Conservation (phyloP, 2,888 invertebrate genomes). For the Oscheius sp. region DNA sequence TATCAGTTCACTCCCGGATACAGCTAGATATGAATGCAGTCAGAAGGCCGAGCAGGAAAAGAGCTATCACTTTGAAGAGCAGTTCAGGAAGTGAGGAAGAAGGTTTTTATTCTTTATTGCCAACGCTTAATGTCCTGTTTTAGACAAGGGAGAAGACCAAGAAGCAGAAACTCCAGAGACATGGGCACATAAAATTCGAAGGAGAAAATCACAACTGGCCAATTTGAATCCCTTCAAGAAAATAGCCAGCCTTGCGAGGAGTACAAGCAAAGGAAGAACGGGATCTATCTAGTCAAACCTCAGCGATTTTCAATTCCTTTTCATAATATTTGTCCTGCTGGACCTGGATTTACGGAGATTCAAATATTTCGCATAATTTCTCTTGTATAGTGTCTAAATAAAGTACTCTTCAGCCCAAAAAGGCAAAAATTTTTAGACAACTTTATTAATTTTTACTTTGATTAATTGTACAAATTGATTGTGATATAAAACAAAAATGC, state of each 20-base stretch:
- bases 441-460: neutral
- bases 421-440: too few relatives aligned
- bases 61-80: neutral
- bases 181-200: constrained; percentile 7
- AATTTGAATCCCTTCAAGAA: constrained; percentile 22
- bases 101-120: too few relatives aligned
- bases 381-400: neutral
- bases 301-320: neutral
- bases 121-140: neutral
- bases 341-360: constrained; percentile 6
- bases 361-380: constrained; percentile 1
- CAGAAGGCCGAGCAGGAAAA: neutral
- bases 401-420: too few relatives aligned
- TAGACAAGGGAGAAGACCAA: constrained; percentile 9
- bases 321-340: constrained; percentile 11
- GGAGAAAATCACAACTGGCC: constrained; percentile 23
- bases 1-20: neutral
- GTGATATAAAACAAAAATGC: too few relatives aligned
- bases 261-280: constrained; percentile 22
- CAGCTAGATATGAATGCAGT: neutral
- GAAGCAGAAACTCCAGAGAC: neutral
- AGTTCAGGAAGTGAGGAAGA: neutral
- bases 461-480: neutral
- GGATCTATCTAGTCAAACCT: constrained; percentile 15
- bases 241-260: constrained; percentile 17